phyloP scores from a whole-genome alignment of 1,140 invertebrate genomes.

The Heliothis subflexa region DNA sequence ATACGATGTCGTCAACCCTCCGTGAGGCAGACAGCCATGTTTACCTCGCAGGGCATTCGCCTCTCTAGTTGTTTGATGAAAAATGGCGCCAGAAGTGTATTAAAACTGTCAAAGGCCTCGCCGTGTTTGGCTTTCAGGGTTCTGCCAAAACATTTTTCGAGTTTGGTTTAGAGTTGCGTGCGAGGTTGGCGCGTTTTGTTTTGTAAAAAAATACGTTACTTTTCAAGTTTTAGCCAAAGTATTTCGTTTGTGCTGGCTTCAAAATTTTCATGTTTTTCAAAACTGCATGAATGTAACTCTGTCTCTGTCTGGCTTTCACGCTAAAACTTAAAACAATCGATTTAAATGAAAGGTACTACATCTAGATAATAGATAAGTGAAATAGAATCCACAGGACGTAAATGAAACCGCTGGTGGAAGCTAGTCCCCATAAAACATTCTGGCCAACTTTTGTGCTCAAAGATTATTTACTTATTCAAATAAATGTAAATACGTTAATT shows the following conservation, averaged over 20 bases:
- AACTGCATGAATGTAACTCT: too few relatives aligned
- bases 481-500: neutral
- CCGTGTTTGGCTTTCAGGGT: neutral
- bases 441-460: neutral
- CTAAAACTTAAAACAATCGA: too few relatives aligned
- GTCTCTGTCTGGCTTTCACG: too few relatives aligned
- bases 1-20: conserved; percentile 35
- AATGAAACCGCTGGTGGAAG: too few relatives aligned
- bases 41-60: conserved; percentile 31
- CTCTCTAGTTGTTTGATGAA: conserved; percentile 25
- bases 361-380: too few relatives aligned
- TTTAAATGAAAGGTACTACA: too few relatives aligned
- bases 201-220: neutral
- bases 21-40: conserved; percentile 13
- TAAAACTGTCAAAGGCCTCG: conserved; percentile 30
- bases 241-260: neutral
- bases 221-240: neutral
- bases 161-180: conserved; percentile 1
- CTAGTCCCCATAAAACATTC: neutral
- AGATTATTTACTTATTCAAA: neutral
- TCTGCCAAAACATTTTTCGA: neutral
- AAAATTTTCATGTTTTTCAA: neutral
- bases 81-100: conserved; percentile 24
- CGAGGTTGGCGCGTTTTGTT: neutral
- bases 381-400: too few relatives aligned